These are phyloP conservation scores for Marasmarcha lunaedactyla DNA, from an alignment of 2,888 invertebrate genomes.

Conservation along the genomic window DNA sequence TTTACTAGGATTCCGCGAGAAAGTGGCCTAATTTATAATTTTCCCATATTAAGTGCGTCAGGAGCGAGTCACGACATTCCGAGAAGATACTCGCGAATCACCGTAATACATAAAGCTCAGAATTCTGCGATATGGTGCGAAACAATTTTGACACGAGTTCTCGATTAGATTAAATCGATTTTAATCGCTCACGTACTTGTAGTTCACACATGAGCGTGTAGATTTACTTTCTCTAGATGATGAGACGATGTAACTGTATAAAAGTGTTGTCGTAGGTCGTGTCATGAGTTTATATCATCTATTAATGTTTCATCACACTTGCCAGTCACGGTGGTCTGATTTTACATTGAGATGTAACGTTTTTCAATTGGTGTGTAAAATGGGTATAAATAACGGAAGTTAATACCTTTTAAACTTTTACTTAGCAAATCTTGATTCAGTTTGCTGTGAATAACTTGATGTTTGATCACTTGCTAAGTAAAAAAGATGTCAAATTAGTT, in stretches of 20 bases:
- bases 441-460: no score
- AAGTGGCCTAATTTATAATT: slow-evolving; percentile 40
- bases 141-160: slow-evolving; percentile 16
- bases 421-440: no score
- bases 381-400: no score
- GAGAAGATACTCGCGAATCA: slow-evolving; percentile 21
- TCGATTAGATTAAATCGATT: slow-evolving; percentile 30
- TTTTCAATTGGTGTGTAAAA: no score
- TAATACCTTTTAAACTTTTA: no score
- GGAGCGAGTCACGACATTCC: slow-evolving; percentile 10
- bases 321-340: no score
- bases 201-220: slow-evolving; percentile 28
- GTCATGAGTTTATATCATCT: slow-evolving; percentile 11
- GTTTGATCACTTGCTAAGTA: no score
- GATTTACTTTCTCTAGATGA: slow-evolving; percentile 36
- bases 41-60: slow-evolving; percentile 23
- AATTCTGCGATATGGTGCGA: slow-evolving; percentile 15
- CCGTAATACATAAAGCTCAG: slow-evolving; percentile 20
- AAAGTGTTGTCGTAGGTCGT: slow-evolving; percentile 33
- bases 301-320: no score
- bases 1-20: slow-evolving; percentile 13
- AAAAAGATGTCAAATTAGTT: no score
- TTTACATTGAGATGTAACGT: no score
- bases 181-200: slow-evolving; percentile 45
- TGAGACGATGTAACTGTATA: slow-evolving; percentile 18